Base-by-base conservation (phyloP, 2,888 invertebrate species). In the Leucania comma region DNA sequence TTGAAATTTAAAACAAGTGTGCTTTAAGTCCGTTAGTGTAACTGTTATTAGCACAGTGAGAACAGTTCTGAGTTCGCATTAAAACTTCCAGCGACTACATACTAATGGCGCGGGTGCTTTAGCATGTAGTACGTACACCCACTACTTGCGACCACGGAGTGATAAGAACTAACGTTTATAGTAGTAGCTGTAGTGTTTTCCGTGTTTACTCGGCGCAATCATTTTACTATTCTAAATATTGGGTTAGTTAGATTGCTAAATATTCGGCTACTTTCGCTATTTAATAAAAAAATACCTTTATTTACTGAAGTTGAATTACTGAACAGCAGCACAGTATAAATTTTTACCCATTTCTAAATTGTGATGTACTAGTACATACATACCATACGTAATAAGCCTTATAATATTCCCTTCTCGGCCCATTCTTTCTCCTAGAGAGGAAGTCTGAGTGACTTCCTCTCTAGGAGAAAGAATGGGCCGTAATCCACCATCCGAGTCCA, bases 1-100 rank as follows among this genome's bases (percentile, higher is more conserved):
- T 88, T 86, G 82, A 85, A 88, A 86, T 87, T 82, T 80, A 81
- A 82, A 89, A 86, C 87, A 86, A 87, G 80, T 79, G 85, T 85
- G 76, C 81, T 87, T 78, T 61, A 79, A 88, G 78, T 82, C 81
- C 59, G 80, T 63, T 84, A 83, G 78, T 79, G 82, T 83, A 80
- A 69, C 80, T 70, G 82, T 82, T 86, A 87, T 84, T 82, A 86
- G 82, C 60, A 59, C 71, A 72, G 78, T 72, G 64, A 79, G 77
- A 80, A 61, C 68, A 71, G 75, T 78, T 82, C 83, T 61, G 53
- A 60, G 77, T 58, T 65, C 67, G 60, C 86, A 82, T 82, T 86
- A 80, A 83, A 85, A 87, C 87, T 82, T 81, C 50, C 56, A 65
- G 64, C 75, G 29, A 32, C 54, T 59, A 82, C 63, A 60, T 69